Evolutionary conservation across 2,888 invertebrate species (phyloP), one percentile per base, ranked within the genome.

Genomic region (Nephrocerus scutellatus): DNA sequence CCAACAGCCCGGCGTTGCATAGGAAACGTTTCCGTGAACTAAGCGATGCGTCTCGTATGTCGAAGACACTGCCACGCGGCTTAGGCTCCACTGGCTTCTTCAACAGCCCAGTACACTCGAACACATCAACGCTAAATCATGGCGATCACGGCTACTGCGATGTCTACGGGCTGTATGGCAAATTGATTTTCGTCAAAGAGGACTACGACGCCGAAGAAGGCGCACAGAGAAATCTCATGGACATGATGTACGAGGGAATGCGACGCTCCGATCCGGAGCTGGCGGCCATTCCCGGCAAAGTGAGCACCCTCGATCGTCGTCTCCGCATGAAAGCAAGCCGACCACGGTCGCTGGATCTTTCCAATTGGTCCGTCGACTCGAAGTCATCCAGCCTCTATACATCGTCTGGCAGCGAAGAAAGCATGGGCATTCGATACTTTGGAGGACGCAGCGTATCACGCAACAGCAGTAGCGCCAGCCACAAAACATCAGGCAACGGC

Each of bases 341-440:
- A 12, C 89, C 88, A 0, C 70, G 87, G 22, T 86, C 86, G 1
- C 66, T 89, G 22, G 89, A 89, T 63, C 68, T 89, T 1, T 86
- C 87, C 3, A 88, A 86, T 63, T 88, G 88, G 87, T 87, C 86
- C 1, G 86, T 89, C 2, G 88, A 87, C 60, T 87, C 87, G 0
- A 77, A 85, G 45, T 83, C 85, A 0, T 85, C 85, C 14, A 84
- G 84, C 41, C 61, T 85, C 8, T 85, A 84, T 59, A 86, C 85
- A 1, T 87, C 86, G 0, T 86, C 87, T 0, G 86, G 87, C n/a
- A 85, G 85, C 46, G 88, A 88, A 57, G 87, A 87, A 55, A 84
- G 84, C 46, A 78, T 85, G 75, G 83, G 82, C 3, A 67, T 83
- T 12, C 71, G 76, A 14, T 52, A 66, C 15, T 71, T 72, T 47